Conservation (phyloP, 2,113 vertebrate species). For the Gallinago media region DNA sequence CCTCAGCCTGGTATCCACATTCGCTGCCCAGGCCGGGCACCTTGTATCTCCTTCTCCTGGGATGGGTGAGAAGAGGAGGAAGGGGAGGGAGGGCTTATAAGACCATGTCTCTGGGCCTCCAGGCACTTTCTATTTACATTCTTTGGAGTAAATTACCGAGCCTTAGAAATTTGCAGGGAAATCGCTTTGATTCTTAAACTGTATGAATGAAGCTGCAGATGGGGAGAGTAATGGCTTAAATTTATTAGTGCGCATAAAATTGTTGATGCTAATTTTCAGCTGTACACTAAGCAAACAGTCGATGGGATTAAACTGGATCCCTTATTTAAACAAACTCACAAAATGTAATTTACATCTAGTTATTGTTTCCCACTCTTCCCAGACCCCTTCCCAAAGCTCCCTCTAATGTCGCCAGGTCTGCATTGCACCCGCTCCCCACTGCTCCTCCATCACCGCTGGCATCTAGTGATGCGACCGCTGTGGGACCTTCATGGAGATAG, state of each 20-base stretch:
- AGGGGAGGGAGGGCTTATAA: neutral
- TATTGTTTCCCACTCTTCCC: neutral
- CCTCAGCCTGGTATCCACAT: accelerated
- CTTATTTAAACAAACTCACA: slow-evolving; percentile 61
- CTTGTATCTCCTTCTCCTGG: neutral
- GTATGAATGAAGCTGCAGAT: slow-evolving; percentile 69
- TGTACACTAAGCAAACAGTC: slow-evolving; percentile 54
- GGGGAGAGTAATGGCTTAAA: slow-evolving; percentile 70
- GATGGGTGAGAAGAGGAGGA: neutral
- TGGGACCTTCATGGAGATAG: neutral
- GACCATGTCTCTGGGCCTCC: neutral
- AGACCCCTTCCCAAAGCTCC: slow-evolving; percentile 63
- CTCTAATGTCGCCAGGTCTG: slow-evolving; percentile 57
- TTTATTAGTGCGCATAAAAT: slow-evolving; percentile 68
- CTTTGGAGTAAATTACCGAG: slow-evolving; percentile 50
- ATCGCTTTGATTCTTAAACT: slow-evolving; percentile 62
- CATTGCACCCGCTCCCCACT: neutral
- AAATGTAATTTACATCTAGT: slow-evolving; percentile 61
- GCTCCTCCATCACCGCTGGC: neutral
- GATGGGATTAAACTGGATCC: slow-evolving; percentile 57
- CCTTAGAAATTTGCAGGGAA: slow-evolving; percentile 55
- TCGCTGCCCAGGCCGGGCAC: accelerated
- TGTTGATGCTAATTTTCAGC: slow-evolving; percentile 70
- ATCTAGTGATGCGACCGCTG: neutral
- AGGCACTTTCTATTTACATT: slow-evolving; percentile 54